phyloP scores from a whole-genome alignment of 1,140 invertebrate genomes.

The Phymastichus coffea region DNA sequence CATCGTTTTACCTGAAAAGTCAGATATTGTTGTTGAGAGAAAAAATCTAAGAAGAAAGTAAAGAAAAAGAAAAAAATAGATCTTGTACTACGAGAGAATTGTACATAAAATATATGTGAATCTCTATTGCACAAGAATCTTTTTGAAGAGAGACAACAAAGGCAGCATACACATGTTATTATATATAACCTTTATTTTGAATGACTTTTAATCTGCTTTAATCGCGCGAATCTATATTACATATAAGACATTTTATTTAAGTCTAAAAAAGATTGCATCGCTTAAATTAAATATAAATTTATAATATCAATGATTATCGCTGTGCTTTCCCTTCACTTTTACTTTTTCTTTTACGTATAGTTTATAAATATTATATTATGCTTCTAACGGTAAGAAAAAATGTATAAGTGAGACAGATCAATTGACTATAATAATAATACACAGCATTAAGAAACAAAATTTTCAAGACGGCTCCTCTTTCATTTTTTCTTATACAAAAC shows the following conservation, averaged over 20 bases:
- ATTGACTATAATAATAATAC: constrained; percentile 18
- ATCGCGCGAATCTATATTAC: constrained; percentile 23
- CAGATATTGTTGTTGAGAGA: constrained; percentile 13
- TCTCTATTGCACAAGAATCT: constrained; percentile 19
- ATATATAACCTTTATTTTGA: constrained; percentile 26
- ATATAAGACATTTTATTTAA: constrained; percentile 26
- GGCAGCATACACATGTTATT: constrained; percentile 23
- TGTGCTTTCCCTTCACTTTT: constrained; percentile 23
- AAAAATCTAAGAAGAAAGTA: neutral
- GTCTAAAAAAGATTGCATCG: constrained; percentile 26
- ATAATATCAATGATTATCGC: constrained; percentile 20
- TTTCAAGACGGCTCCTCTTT: neutral
- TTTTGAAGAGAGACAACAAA: constrained; percentile 12
- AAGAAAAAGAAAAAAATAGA: constrained; percentile 8
- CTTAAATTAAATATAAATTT: constrained; percentile 29
- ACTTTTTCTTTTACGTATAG: constrained; percentile 15
- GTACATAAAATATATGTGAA: constrained; percentile 27
- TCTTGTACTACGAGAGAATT: constrained; percentile 25
- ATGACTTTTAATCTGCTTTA: constrained; percentile 19
- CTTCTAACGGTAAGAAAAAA: constrained; percentile 20
- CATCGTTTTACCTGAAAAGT: constrained; percentile 9
- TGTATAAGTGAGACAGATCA: constrained; percentile 21
- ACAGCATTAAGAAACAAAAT: neutral
- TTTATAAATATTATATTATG: constrained; percentile 18
- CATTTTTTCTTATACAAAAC: constrained; percentile 7